These are phyloP conservation scores for Schizotus pectinicornis DNA, from an alignment of 2,888 invertebrate species.

Conservation along the genomic window DNA sequence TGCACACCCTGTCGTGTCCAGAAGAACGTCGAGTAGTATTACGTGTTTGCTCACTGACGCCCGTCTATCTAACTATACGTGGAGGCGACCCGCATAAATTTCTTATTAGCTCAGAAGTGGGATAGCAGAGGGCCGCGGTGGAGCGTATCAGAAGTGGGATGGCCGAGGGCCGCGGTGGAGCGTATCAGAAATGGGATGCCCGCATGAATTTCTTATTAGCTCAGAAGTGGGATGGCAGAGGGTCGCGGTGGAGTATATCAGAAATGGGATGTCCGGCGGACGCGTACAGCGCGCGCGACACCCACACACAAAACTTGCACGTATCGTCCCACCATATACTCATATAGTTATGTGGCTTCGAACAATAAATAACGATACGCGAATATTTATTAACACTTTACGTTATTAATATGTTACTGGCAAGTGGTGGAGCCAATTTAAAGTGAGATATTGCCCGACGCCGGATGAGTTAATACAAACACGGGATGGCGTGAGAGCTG, in stretches of 20 bases:
- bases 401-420: conserved; percentile 34
- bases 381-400: conserved; percentile 35
- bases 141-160: background rate
- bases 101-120: background rate
- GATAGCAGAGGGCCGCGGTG: background rate
- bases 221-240: background rate
- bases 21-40: too few relatives aligned
- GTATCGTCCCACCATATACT: too few relatives aligned
- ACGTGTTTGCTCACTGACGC: too few relatives aligned
- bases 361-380: conserved; percentile 34
- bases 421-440: conserved; percentile 28
- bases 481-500: conserved; percentile 14
- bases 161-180: background rate
- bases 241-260: background rate
- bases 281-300: background rate
- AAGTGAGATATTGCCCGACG: conserved; percentile 20
- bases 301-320: background rate
- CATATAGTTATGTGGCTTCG: conserved; percentile 17
- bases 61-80: too few relatives aligned
- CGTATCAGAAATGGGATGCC: too few relatives aligned
- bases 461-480: conserved; percentile 15
- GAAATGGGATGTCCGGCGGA: background rate
- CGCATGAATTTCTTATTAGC: too few relatives aligned
- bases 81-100: too few relatives aligned
- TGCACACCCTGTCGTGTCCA: background rate